Conservation (phyloP, 2,113 vertebrate species). For the Pomatorhinus ruficollis region DNA sequence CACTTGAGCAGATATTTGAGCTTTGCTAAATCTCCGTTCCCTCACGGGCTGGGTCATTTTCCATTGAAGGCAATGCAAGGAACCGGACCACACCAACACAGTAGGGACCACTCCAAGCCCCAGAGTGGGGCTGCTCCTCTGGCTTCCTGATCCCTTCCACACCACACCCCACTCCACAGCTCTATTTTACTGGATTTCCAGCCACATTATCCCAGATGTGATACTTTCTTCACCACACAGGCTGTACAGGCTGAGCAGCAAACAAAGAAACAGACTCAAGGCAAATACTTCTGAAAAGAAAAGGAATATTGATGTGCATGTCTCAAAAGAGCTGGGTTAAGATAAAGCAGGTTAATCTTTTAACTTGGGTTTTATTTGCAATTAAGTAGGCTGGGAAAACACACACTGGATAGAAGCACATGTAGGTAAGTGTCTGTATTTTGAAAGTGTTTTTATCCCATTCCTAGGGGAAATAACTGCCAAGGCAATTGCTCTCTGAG, state of each 20-base stretch:
- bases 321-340: not conserved
- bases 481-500: not conserved
- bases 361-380: not conserved
- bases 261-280: not conserved
- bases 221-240: not conserved
- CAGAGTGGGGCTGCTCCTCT: not conserved
- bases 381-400: not conserved
- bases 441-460: not conserved
- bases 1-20: not conserved
- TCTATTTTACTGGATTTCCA: not conserved
- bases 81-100: not conserved
- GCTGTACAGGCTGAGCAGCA: not conserved
- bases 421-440: not conserved
- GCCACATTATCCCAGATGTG: not conserved
- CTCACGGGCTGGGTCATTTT: not conserved
- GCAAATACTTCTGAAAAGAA: not conserved
- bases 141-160: rapidly evolving
- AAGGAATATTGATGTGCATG: not conserved
- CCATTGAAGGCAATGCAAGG: not conserved
- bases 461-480: not conserved
- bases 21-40: not conserved
- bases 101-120: not conserved
- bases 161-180: not conserved
- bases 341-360: not conserved
- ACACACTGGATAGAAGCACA: not conserved